phyloP scores from a whole-genome alignment of 2,888 invertebrate genomes.

The Coleophora flavipennella region DNA sequence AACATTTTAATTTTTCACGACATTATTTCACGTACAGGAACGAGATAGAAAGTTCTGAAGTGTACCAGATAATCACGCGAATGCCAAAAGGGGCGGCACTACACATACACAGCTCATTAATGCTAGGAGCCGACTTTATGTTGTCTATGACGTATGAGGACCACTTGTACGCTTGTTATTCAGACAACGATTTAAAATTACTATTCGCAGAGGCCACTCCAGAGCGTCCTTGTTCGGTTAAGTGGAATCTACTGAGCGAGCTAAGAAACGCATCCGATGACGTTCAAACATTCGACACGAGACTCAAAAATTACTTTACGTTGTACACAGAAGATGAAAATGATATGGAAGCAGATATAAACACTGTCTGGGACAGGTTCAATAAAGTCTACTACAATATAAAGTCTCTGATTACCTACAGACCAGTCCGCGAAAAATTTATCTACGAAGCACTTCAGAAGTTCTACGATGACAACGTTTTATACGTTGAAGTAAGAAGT shows the following conservation, averaged over 20 bases:
- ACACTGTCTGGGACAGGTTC: constrained; percentile 75
- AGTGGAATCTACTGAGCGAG: constrained; percentile 66
- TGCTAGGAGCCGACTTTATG: constrained; percentile 73
- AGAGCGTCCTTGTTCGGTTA: constrained; percentile 35
- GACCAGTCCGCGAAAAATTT: constrained; percentile 75
- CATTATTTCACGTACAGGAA: constrained; percentile 76
- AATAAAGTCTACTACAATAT: constrained; percentile 62
- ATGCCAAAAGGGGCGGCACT: constrained; percentile 85
- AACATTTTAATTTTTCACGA: constrained; percentile 73
- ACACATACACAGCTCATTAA: constrained; percentile 78
- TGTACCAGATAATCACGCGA: constrained; percentile 75
- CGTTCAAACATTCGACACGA: constrained; percentile 57
- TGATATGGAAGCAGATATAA: constrained; percentile 55
- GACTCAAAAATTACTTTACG: constrained; percentile 67
- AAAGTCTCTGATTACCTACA: constrained; percentile 71
- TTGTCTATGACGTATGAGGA: constrained; percentile 76
- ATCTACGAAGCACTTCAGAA: constrained; percentile 75
- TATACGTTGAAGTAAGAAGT: constrained; percentile 79
- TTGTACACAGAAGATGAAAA: constrained; percentile 56
- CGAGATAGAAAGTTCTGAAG: constrained; percentile 73
- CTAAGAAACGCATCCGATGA: constrained; percentile 54
- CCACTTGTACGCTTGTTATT: constrained; percentile 71
- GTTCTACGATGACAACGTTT: constrained; percentile 78
- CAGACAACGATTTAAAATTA: constrained; percentile 35
- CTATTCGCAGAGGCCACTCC: constrained; percentile 43